Evolutionary conservation across 2,113 vertebrate species (phyloP), one percentile per base, ranked within the genome.

Genomic region (Pithys albifrons): DNA sequence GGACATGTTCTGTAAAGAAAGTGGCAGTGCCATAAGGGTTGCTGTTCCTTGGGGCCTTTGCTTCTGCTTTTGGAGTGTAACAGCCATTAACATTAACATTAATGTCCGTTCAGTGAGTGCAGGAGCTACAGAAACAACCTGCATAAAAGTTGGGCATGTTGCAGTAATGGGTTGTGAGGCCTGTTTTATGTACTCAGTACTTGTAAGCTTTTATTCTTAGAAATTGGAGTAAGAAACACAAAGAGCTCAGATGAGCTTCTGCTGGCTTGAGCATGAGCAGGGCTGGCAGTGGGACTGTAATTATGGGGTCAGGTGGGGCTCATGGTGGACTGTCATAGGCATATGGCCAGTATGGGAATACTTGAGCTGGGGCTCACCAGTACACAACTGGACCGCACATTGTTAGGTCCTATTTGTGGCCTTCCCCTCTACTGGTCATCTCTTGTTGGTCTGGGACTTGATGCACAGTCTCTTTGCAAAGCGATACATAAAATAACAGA

Each of bases 321-420:
- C 0, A 5, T 31, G 57, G 52, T 74, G 59, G 66, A 48, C 7
- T 57, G 58, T 39, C 59, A 41, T 0, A 35, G 12, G 13, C 17
- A 9, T 2, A 17, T 24, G 77, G 43, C 48, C 41, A 28, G 20
- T 23, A 23, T 0, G 2, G 9, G 6, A 10, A 14, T 17, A 29
- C 5, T 52, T 19, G 15, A 6, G 17, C 19, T n/a, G 54, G 27
- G 28, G 6, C 31, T 77, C 5, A 3, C 14, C 17, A 18, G 27
- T 5, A 29, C 15, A 9, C 12, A 6, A 14, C 17, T 0, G 6
- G 19, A 5, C 7, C 14, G 15, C 14, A 16, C 28, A 1, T 0
- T 4, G 17, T 16, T 23, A 14, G 6, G 22, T 52, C 25, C 5
- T 6, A 0, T 11, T 31, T 9, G 18, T 6, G 74, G 10, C 8